A percentile compares a stretch with the other conserved stretches of the same genome.
Conservation (phyloP, 2,888 invertebrate genomes). For the Nomada lathburiana region DNA sequence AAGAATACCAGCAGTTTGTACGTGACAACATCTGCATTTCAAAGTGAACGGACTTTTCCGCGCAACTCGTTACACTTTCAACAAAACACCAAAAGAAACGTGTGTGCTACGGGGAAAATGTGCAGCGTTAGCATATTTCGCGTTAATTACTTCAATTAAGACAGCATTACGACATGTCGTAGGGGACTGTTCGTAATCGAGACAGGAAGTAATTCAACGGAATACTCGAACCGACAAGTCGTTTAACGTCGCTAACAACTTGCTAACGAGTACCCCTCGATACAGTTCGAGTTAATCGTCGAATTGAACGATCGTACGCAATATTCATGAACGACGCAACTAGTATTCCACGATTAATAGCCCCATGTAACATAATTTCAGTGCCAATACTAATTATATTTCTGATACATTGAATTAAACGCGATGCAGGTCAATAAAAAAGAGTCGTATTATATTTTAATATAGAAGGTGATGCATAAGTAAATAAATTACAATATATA, state of each 20-base stretch:
- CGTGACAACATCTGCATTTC: too few species aligned
- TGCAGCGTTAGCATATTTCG: not conserved
- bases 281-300: slow-evolving; percentile 53
- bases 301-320: slow-evolving; percentile 32
- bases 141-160: slow-evolving; percentile 55
- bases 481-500: too few species aligned
- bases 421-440: too few species aligned
- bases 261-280: slow-evolving; percentile 57
- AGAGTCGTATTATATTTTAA: too few species aligned
- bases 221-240: slow-evolving; percentile 48
- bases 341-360: slow-evolving; percentile 2
- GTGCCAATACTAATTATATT: too few species aligned
- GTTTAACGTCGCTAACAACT: slow-evolving; percentile 60
- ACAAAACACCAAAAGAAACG: too few species aligned
- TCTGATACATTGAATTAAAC: too few species aligned
- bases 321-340: not conserved
- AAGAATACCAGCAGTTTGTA: too few species aligned
- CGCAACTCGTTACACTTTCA: too few species aligned
- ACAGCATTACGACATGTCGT: not conserved
- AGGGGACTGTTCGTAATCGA: slow-evolving; percentile 33
- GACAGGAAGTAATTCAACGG: slow-evolving; percentile 50
- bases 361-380: not conserved
- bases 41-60: too few species aligned
- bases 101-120: not conserved
- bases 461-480: too few species aligned